Evolutionary conservation across 1,140 invertebrate genomes (phyloP), one percentile per base, ranked within the genome.

Genomic region (Vanessa atalanta): DNA sequence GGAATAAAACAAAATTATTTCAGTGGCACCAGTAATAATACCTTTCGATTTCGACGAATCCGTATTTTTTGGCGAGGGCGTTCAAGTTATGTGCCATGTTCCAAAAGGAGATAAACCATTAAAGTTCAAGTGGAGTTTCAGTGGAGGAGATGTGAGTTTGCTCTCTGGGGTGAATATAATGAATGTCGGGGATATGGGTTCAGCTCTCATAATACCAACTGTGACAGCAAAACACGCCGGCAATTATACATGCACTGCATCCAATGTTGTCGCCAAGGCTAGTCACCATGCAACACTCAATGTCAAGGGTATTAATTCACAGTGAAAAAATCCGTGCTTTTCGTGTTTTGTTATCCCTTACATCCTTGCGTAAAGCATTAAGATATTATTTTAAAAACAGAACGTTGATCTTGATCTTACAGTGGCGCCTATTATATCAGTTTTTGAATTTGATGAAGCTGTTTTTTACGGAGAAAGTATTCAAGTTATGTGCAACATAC

Each of bases 231-330:
- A 93, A 75, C 97, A 98, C 93, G 94, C 94, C 81, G 96, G 96
- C 77, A 94, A 95, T 82, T 98, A 97, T 90, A 96, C 96, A 65
- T 98, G 97, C 91, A 94, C 95, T 76, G 96, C 95, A 77, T 95
- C 93, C 60, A 97, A 97, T 93, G 89, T 93, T 76, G 97, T 97
- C 69, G 96, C 96, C 80, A 95, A 88, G 78, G 94, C 94, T 87
- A 95, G 94, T 86, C 94, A 95, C 80, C 95, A 95, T 78, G 94
- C 96, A 75, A 93, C 94, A 78, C 93, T 96, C 83, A 91, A 94
- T 92, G 92, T 93, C 69, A 93, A 93, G 91, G 91, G 93, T 93
- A 92, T 80, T 85, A 61, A 69, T 77, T 79, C 79, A 79, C 73
- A 72, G 73, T 86, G 79, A 84, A 83, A n/a, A 80, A 81, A 76